Conservation (phyloP, 30 jellyfish, hydroid and myxozoan species). For the Aurelia coerulea region DNA sequence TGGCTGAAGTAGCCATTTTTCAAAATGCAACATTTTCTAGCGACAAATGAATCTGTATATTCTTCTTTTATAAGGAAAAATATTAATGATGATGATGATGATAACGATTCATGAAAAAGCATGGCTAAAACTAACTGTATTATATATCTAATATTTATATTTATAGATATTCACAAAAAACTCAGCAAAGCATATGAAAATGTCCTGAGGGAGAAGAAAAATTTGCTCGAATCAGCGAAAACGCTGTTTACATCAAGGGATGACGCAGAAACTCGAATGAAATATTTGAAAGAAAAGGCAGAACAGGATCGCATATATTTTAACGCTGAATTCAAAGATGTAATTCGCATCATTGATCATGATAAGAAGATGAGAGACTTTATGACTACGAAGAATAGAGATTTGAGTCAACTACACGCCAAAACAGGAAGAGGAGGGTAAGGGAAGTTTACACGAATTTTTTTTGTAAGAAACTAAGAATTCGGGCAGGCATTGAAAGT, state of each 20-base stretch:
- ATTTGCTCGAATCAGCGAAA: constrained; percentile 67
- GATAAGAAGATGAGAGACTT: constrained; percentile 82
- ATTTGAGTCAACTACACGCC: constrained; percentile 56
- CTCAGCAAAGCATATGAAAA: constrained; percentile 31
- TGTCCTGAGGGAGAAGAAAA: constrained; percentile 57
- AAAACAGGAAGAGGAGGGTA: constrained; percentile 54
- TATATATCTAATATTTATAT: no score
- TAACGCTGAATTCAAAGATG: constrained; percentile 84
- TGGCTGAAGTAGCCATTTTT: no score
- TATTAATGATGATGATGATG: no score
- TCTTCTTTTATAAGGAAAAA: no score
- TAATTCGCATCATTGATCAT: constrained; percentile 85
- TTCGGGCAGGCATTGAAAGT: no score
- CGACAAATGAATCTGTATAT: no score
- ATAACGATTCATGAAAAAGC: no score
- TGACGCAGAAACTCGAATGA: constrained; percentile 95
- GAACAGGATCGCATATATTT: constrained; percentile 73
- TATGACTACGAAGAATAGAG: constrained; percentile 82
- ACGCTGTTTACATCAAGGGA: constrained; percentile 82
- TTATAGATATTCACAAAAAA: constrained; percentile 67
- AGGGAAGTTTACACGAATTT: not conserved
- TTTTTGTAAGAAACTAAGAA: no score
- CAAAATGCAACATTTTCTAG: no score
- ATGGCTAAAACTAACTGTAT: no score
- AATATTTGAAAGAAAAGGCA: constrained; percentile 80